phyloP scores from a whole-genome alignment of 1,140 invertebrate species.

The Cherax destructor region DNA sequence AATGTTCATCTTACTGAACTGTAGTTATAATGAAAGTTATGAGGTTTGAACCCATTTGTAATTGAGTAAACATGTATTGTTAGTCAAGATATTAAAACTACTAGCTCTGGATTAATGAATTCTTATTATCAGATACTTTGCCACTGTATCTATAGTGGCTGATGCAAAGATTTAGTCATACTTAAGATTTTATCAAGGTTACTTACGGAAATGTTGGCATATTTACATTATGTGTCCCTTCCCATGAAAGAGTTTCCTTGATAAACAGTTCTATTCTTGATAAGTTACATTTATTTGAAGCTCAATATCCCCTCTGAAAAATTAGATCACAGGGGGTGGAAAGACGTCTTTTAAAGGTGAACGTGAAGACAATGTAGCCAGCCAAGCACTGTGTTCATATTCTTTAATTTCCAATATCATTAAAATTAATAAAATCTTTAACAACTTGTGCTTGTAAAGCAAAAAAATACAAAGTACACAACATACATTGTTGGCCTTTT shows the following conservation, averaged over 20 bases:
- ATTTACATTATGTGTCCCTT: constrained; percentile 5
- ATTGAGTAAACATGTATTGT: neutral
- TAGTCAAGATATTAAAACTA: neutral
- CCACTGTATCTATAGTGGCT: neutral
- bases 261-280: constrained; percentile 32
- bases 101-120: neutral
- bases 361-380: constrained; percentile 51
- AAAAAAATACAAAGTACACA: constrained; percentile 19
- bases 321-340: constrained; percentile 47
- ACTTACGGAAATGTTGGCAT: neutral
- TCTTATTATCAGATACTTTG: neutral
- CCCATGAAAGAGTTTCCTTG: constrained; percentile 12
- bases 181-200: neutral
- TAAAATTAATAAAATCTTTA: neutral
- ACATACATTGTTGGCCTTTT: constrained; percentile 32
- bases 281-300: constrained; percentile 48
- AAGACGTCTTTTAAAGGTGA: constrained; percentile 62
- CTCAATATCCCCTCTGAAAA: constrained; percentile 45
- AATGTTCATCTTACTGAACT: neutral
- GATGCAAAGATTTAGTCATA: neutral
- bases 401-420: constrained; percentile 20
- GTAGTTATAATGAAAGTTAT: neutral
- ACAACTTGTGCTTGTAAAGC: constrained; percentile 14
- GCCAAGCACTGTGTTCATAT: constrained; percentile 56
- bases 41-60: neutral